A percentile compares a stretch with the other conserved stretches of the same genome.
Conservation (phyloP, 2,797 vertebrate genomes). For the Gastrophryne carolinensis region DNA sequence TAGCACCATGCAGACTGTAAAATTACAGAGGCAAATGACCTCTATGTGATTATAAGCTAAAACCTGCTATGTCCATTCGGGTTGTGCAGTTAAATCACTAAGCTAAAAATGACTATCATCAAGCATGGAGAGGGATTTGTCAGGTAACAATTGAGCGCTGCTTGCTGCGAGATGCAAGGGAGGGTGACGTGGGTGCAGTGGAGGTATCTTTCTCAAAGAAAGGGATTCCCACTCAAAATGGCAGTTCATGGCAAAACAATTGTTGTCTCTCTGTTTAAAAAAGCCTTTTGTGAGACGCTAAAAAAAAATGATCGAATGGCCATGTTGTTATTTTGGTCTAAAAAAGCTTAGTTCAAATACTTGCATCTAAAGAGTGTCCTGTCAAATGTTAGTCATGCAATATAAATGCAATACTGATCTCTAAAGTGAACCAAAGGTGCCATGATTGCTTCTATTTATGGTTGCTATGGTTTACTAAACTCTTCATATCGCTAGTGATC, state of each 20-base stretch:
- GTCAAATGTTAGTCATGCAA: neutral
- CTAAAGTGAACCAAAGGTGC: too few species aligned
- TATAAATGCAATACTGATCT: too few species aligned
- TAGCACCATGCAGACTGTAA: conserved; percentile 46
- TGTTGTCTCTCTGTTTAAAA: neutral
- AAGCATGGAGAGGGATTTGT: conserved; percentile 38
- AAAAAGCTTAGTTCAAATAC: neutral
- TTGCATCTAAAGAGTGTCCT: neutral
- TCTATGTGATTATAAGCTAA: conserved; percentile 49
- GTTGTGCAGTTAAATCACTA: conserved; percentile 28
- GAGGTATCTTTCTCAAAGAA: neutral
- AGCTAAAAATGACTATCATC: conserved; percentile 49
- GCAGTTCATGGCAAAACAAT: conserved; percentile 38
- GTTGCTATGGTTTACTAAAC: neutral
- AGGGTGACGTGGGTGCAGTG: conserved; percentile 21
- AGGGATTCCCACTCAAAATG: conserved; percentile 48
- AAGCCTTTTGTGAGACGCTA: neutral
- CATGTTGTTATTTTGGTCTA: conserved; percentile 1
- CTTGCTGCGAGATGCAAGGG: conserved; percentile 1
- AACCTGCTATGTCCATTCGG: conserved; percentile 37
- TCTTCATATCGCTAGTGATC: neutral
- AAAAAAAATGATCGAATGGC: neutral
- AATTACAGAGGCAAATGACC: conserved; percentile 47
- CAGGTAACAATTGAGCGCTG: conserved; percentile 36
- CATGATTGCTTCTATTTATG: too few species aligned